Percentiles rank a stretch among this genome's conserved stretches.
Conservation (phyloP, 2,797 vertebrate genomes). For the Hydrolagus colliei region DNA sequence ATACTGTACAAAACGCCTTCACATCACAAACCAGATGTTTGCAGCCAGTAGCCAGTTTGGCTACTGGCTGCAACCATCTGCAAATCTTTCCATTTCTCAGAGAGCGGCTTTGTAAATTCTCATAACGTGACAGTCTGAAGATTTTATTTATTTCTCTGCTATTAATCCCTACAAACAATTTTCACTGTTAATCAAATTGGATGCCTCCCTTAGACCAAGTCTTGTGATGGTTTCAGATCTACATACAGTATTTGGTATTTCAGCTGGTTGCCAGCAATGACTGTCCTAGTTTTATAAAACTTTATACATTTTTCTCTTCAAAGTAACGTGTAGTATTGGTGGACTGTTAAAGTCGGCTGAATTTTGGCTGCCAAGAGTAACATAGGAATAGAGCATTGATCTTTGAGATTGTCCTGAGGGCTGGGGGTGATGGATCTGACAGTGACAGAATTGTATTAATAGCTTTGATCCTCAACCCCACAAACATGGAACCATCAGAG, state of each 20-base stretch:
- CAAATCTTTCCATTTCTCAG: neutral
- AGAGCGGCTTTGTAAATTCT: neutral
- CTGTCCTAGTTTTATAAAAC: neutral
- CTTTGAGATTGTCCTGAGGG: constrained; percentile 6
- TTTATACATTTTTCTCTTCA: neutral
- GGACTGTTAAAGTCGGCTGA: neutral
- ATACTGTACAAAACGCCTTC: too few relatives aligned
- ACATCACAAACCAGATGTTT: neutral
- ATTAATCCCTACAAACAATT: neutral
- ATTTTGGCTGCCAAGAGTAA: neutral
- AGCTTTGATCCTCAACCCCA: constrained; percentile 3
- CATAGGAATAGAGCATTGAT: neutral
- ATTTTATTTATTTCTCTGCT: neutral
- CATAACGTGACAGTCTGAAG: neutral
- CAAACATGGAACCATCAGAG: neutral
- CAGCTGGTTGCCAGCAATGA: neutral
- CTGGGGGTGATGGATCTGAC: neutral
- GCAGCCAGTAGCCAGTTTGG: neutral
- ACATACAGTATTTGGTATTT: neutral
- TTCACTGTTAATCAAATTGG: neutral
- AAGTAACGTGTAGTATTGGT: neutral
- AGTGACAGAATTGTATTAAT: neutral
- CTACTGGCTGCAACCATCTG: too few relatives aligned
- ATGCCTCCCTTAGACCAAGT: neutral
- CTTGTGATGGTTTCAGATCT: neutral